These are phyloP conservation scores for Coranthus polyacanthus DNA, from an alignment of 2,797 vertebrate genomes.

Conservation along the genomic window DNA sequence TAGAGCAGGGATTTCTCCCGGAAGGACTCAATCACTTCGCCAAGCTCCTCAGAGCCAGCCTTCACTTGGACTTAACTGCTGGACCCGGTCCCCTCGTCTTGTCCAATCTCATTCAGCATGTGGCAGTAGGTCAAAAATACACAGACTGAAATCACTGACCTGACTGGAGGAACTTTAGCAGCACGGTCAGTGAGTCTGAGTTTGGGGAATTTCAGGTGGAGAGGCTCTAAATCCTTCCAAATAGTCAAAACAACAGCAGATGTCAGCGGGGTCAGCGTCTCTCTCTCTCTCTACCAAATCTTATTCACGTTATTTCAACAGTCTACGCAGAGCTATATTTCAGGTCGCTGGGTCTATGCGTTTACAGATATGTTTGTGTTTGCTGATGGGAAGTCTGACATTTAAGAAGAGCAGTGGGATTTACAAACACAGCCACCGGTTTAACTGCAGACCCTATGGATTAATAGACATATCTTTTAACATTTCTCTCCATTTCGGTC, in stretches of 20 bases:
- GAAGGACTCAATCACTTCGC: conserved; percentile 84
- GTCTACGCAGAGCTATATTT: conserved; percentile 30
- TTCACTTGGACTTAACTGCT: conserved; percentile 65
- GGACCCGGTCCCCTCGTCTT: conserved; percentile 45
- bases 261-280: conserved; percentile 49
- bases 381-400: conserved; percentile 14
- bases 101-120: conserved; percentile 63
- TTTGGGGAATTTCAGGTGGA: conserved; percentile 61
- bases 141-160: conserved; percentile 50
- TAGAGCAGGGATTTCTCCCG: conserved; percentile 82
- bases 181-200: conserved; percentile 25
- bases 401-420: conserved; percentile 28
- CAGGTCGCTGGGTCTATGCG: conserved; percentile 43
- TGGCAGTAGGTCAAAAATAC: conserved; percentile 68
- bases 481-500: conserved; percentile 55
- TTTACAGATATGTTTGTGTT: conserved; percentile 5
- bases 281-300: conserved; percentile 39
- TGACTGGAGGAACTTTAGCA: conserved; percentile 22
- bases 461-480: conserved; percentile 52
- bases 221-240: conserved; percentile 51
- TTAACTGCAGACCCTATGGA: conserved; percentile 40
- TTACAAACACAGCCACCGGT: conserved; percentile 35
- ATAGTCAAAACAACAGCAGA: conserved; percentile 60
- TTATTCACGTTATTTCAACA: conserved; percentile 39
- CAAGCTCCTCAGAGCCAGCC: conserved; percentile 72